A percentile compares a stretch with the other conserved stretches of the same genome.
phyloP scores from a whole-genome alignment of 2,113 vertebrate species.

The Tyrannus savana region DNA sequence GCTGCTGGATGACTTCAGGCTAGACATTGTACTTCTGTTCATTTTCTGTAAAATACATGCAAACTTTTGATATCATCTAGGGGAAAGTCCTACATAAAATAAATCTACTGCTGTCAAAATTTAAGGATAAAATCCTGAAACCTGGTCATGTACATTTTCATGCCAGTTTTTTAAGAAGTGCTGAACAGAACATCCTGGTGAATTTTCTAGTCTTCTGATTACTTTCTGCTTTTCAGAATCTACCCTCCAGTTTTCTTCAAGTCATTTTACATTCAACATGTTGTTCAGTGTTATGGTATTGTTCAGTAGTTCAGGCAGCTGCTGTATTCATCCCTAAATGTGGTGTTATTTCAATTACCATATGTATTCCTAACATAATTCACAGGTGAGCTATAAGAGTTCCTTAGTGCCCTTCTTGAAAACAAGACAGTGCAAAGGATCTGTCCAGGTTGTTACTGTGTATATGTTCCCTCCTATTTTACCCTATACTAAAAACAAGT shows the following conservation, averaged over 20 bases:
- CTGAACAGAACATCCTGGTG: neutral
- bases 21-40: neutral
- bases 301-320: neutral
- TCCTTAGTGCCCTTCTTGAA: neutral
- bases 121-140: neutral
- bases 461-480: neutral
- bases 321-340: neutral
- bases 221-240: neutral
- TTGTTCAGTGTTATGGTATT: neutral
- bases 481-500: neutral
- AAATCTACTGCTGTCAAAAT: neutral
- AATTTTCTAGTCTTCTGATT: neutral
- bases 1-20: neutral
- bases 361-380: neutral
- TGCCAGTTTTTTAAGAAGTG: neutral
- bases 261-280: neutral
- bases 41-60: neutral
- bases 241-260: neutral
- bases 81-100: neutral
- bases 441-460: neutral
- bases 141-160: neutral
- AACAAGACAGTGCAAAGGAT: neutral
- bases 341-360: neutral
- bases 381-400: neutral
- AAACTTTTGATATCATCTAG: neutral